These are phyloP conservation scores for Drosophila mettleri DNA, from an alignment of 2,888 invertebrate genomes.

Conservation along the genomic window DNA sequence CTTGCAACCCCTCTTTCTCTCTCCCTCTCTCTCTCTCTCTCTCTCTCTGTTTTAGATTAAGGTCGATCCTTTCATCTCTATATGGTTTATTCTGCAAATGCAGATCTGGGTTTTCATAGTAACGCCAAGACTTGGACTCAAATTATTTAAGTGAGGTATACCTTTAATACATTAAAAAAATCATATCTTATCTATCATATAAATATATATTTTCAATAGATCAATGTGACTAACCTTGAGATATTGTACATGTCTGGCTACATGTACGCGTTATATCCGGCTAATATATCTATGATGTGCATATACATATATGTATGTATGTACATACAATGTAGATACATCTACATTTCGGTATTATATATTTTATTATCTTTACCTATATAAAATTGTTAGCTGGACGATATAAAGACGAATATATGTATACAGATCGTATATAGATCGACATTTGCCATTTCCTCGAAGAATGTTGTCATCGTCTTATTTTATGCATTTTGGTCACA, in stretches of 20 bases:
- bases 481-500: slow-evolving; percentile 10
- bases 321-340: no score
- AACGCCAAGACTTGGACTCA: neutral
- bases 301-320: no score
- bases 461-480: slow-evolving; percentile 25
- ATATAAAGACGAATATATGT: neutral
- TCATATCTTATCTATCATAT: neutral
- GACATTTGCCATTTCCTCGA: neutral
- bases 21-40: no score
- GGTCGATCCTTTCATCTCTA: no score
- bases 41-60: no score
- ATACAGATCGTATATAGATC: slow-evolving; percentile 5
- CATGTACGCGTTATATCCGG: neutral
- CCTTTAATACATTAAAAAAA: neutral
- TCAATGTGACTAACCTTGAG: neutral
- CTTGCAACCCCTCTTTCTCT: no score
- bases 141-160: no score
- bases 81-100: neutral
- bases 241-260: no score
- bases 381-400: no score
- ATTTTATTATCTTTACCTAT: no score
- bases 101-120: neutral
- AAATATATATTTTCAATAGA: neutral
- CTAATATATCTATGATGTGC: neutral
- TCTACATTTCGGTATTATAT: neutral